Percentiles rank a stretch among this genome's conserved stretches.
These are phyloP conservation scores for Elaphurus davidianus DNA, from an alignment of 2,113 vertebrate species.

Conservation along the genomic window DNA sequence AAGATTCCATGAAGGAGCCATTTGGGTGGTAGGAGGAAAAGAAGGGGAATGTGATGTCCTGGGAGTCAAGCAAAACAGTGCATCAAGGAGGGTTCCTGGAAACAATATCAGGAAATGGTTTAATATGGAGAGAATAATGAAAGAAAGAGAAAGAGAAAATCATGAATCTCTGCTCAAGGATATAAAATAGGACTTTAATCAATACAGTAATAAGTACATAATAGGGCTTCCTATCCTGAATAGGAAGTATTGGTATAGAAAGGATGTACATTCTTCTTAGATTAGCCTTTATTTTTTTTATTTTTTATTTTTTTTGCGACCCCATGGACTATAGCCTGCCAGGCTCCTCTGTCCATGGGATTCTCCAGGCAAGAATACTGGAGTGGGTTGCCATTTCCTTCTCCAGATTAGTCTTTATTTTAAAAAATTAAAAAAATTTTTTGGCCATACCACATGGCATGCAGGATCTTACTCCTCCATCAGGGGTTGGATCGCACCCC, in stretches of 20 bases:
- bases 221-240: not conserved
- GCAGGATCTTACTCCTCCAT: not conserved
- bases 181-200: not conserved
- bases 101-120: not conserved
- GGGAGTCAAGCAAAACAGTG: not conserved
- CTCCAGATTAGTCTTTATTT: not conserved
- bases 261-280: not conserved
- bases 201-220: not conserved
- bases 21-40: not conserved
- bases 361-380: too few species aligned
- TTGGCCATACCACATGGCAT: not conserved
- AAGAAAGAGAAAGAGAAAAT: not conserved
- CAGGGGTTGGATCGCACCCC: not conserved
- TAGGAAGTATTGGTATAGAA: not conserved
- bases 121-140: not conserved
- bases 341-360: too few species aligned
- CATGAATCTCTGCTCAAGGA: not conserved
- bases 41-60: not conserved
- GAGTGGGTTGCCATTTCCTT: too few species aligned
- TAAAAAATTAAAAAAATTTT: not conserved
- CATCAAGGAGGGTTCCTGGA: not conserved
- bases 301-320: too few species aligned
- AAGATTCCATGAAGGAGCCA: not conserved
- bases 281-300: not conserved
- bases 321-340: too few species aligned